Evolutionary conservation across 2,797 vertebrate genomes (phyloP).

Genomic region (Pseudotriccus pelzelni): DNA sequence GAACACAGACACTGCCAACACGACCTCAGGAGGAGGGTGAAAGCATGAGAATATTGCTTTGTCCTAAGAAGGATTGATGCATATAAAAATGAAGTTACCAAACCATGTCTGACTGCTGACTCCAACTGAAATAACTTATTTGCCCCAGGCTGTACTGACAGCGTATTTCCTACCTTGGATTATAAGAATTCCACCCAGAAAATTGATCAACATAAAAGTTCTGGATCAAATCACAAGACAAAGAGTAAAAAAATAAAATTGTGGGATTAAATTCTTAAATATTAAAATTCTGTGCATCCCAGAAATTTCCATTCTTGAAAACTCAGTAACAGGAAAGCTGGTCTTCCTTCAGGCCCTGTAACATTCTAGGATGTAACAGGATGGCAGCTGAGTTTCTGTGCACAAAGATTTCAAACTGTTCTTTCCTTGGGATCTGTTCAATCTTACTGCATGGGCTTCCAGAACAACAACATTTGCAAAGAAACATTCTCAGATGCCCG

Average conservation of each 20-base stretch:
- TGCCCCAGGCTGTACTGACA: background rate
- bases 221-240: background rate
- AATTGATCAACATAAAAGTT: background rate
- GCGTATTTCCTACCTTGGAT: background rate
- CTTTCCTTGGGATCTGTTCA: background rate
- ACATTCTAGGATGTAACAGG: background rate
- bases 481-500: background rate
- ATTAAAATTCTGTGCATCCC: background rate
- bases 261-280: background rate
- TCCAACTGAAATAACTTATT: background rate
- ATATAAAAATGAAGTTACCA: background rate
- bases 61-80: background rate
- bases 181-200: background rate
- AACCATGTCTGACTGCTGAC: background rate
- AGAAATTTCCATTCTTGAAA: background rate
- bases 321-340: background rate
- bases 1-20: background rate
- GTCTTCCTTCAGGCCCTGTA: background rate
- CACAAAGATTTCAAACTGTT: background rate
- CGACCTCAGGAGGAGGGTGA: background rate
- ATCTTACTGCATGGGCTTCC: background rate
- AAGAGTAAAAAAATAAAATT: accelerated
- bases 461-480: background rate
- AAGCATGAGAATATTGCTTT: background rate
- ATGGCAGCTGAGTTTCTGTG: background rate